Percentiles rank a stretch among this genome's conserved stretches.
These are phyloP conservation scores for Leptinotarsa peninsularis DNA, from an alignment of 2,888 invertebrate genomes.

Conservation along the genomic window DNA sequence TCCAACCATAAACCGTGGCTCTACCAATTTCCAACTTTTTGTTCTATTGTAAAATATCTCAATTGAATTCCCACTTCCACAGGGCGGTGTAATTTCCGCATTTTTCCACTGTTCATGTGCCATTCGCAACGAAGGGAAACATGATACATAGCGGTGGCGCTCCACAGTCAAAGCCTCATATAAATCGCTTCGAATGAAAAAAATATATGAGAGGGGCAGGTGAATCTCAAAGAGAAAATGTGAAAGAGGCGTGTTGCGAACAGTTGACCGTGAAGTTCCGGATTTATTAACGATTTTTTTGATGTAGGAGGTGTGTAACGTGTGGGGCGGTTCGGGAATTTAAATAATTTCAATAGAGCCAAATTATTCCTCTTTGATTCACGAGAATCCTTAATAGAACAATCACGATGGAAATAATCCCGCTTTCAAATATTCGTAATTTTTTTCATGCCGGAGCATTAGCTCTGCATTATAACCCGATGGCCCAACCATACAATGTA, in stretches of 20 bases:
- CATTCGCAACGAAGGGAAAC: conserved; percentile 8
- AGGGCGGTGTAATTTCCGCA: neutral
- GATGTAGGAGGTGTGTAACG: conserved; percentile 16
- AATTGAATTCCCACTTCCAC: conserved; percentile 12
- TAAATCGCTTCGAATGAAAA: conserved; percentile 3
- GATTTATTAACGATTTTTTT: conserved; percentile 25
- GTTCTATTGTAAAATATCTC: neutral
- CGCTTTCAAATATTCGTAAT: too few species aligned
- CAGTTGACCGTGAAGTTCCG: conserved; percentile 26
- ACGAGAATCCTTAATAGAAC: neutral
- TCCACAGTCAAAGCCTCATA: conserved; percentile 4
- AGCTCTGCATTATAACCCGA: too few species aligned
- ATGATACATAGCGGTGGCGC: conserved; percentile 7
- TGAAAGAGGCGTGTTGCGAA: conserved; percentile 21
- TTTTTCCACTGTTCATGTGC: conserved; percentile 12
- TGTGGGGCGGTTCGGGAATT: neutral
- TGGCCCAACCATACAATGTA: too few species aligned
- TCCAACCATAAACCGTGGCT: too few species aligned
- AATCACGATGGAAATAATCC: neutral
- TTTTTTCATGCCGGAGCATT: too few species aligned
- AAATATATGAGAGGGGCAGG: conserved; percentile 19
- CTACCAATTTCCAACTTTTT: neutral
- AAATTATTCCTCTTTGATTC: neutral
- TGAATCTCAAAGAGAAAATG: conserved; percentile 22
- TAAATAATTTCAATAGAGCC: neutral